phyloP scores from a whole-genome alignment of 2,113 vertebrate species.

The Aspiorhynchus laticeps region DNA sequence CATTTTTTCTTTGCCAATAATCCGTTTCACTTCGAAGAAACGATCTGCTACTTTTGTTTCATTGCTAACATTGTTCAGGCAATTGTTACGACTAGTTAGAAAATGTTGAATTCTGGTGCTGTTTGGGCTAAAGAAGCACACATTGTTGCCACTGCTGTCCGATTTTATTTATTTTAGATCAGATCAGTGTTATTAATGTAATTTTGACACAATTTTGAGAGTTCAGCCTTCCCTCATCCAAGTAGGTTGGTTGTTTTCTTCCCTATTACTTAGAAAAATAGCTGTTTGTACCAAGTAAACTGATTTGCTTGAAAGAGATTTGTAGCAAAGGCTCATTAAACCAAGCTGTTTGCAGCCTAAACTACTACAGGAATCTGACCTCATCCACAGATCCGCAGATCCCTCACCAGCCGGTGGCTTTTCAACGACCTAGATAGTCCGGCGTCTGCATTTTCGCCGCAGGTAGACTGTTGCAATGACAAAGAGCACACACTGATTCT shows the following conservation, averaged over 20 bases:
- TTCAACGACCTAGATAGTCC: slow-evolving; percentile 21
- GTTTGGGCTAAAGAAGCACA: neutral
- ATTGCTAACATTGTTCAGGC: neutral
- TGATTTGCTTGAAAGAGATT: neutral
- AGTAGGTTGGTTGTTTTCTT: neutral
- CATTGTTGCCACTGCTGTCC: neutral
- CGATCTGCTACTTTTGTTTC: neutral
- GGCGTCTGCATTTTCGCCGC: neutral
- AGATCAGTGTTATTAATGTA: neutral
- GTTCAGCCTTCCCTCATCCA: neutral
- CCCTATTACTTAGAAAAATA: neutral
- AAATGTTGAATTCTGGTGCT: neutral
- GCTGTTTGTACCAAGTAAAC: neutral
- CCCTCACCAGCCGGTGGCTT: slow-evolving; percentile 10
- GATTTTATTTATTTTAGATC: neutral
- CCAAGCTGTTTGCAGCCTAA: neutral
- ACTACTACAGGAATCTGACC: slow-evolving; percentile 21
- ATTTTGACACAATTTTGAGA: neutral
- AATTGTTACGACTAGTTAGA: neutral
- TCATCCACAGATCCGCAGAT: neutral
- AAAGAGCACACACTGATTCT: neutral
- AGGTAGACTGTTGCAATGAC: slow-evolving; percentile 16
- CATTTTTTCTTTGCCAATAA: neutral
- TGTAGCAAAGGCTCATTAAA: neutral
- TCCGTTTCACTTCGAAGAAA: neutral